phyloP scores from a whole-genome alignment of 2,888 invertebrate genomes.

The Cyclophora albipunctata region DNA sequence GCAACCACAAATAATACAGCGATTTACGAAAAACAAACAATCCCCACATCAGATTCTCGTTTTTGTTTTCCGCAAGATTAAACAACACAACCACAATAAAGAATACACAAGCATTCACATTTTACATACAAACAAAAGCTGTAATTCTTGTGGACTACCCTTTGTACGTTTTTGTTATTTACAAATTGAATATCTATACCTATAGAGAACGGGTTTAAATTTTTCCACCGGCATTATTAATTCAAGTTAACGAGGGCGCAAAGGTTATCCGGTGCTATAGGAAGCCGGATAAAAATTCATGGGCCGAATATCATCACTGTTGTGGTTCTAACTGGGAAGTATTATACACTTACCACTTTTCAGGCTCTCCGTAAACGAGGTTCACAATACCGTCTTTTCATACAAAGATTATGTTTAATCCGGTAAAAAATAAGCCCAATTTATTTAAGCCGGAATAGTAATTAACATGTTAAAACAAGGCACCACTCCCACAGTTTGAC shows the following conservation, averaged over 20 bases:
- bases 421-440: too few species aligned
- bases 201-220: conserved; percentile 2
- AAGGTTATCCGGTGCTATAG: conserved; percentile 26
- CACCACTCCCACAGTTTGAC: too few species aligned
- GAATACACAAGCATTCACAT: conserved; percentile 14
- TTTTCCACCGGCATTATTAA: conserved; percentile 35
- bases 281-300: conserved; percentile 19
- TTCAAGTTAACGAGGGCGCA: conserved; percentile 41
- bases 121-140: conserved; percentile 15
- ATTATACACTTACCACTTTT: conserved; percentile 16
- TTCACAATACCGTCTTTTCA: too few species aligned
- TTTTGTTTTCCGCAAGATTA: conserved; percentile 21
- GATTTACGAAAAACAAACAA: conserved; percentile 13
- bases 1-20: neutral
- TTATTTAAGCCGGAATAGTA: too few species aligned
- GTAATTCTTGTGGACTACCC: conserved; percentile 15
- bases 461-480: too few species aligned
- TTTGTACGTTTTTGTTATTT: conserved; percentile 19
- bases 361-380: neutral
- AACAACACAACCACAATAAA: conserved; percentile 16
- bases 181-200: conserved; percentile 24
- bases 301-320: conserved; percentile 16
- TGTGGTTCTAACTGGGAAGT: conserved; percentile 7
- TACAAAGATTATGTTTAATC: too few species aligned
- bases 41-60: conserved; percentile 15